These are phyloP conservation scores for Corythoichthys intestinalis DNA, from an alignment of 2,113 vertebrate genomes.

Conservation along the genomic window DNA sequence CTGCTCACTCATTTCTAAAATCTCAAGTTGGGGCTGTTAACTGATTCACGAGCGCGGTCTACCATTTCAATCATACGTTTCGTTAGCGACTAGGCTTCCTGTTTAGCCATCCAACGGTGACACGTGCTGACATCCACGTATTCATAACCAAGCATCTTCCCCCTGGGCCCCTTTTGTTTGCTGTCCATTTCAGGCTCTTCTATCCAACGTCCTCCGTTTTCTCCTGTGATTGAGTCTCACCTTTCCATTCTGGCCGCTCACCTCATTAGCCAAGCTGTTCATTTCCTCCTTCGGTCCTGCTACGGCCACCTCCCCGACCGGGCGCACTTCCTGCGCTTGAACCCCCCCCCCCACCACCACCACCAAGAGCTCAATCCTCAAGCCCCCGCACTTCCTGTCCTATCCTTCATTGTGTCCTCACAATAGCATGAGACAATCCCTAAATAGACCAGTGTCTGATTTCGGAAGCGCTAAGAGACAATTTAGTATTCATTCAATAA, in stretches of 20 bases:
- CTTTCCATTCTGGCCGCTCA: conserved; percentile 68
- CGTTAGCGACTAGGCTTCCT: not conserved
- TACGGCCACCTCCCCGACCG: not conserved
- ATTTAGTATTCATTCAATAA: conserved; percentile 2
- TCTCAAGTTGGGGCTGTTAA: not conserved
- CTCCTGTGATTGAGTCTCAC: conserved; percentile 72
- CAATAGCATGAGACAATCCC: conserved; percentile 21
- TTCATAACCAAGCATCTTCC: not conserved
- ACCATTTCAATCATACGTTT: not conserved
- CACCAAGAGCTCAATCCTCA: not conserved
- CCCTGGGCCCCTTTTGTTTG: conserved; percentile 22
- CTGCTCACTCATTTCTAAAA: too few relatives aligned
- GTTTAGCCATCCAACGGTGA: not conserved
- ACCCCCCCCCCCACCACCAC: conserved; percentile 6
- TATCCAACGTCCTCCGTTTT: conserved; percentile 30
- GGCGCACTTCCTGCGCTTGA: conserved; percentile 23
- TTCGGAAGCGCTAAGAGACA: not conserved
- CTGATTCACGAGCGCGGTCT: not conserved
- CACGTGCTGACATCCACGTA: not conserved
- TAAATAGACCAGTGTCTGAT: conserved; percentile 55
- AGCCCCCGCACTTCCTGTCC: conserved; percentile 42
- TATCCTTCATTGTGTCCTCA: conserved; percentile 23
- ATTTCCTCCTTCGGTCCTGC: conserved; percentile 42
- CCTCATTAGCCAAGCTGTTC: conserved; percentile 66
- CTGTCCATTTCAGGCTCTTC: conserved; percentile 46